Evolutionary conservation across 2,797 vertebrate species (phyloP).

Genomic region (Chiroxiphia lanceolata): DNA sequence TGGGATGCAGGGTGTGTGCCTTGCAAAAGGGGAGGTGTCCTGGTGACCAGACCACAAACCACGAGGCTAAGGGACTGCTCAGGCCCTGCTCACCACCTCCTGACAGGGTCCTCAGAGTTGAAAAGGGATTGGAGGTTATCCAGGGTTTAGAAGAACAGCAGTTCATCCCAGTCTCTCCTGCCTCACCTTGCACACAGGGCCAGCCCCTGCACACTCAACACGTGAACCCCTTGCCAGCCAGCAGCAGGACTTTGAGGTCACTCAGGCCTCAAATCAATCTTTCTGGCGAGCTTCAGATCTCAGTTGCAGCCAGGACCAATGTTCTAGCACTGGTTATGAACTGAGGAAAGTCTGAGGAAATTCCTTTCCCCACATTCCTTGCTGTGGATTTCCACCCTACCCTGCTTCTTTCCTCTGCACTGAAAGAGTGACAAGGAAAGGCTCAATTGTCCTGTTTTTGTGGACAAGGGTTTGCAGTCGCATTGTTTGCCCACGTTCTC

Average conservation of each 20-base stretch:
- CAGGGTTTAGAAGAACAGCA: background rate
- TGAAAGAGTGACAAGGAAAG: background rate
- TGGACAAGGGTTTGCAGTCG: background rate
- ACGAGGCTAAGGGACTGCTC: background rate
- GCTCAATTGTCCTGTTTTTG: background rate
- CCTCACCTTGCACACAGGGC: background rate
- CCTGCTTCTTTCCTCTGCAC: background rate
- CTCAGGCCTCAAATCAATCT: background rate
- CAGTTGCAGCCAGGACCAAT: background rate
- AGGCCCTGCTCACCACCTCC: background rate
- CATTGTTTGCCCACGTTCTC: background rate
- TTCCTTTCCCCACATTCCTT: background rate
- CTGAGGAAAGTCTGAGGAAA: background rate
- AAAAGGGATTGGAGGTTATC: background rate
- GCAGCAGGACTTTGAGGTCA: background rate
- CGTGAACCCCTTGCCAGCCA: background rate
- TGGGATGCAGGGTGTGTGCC: background rate
- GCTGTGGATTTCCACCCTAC: background rate
- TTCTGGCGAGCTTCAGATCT: background rate
- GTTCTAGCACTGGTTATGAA: background rate
- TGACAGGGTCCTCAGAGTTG: background rate
- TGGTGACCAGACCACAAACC: background rate
- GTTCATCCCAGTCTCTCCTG: background rate
- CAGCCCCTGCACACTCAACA: fast-evolving
- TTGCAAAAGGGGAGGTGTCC: background rate